Evolutionary conservation across 1,140 invertebrate genomes (phyloP).

Genomic region (Amphibalanus amphitrite): DNA sequence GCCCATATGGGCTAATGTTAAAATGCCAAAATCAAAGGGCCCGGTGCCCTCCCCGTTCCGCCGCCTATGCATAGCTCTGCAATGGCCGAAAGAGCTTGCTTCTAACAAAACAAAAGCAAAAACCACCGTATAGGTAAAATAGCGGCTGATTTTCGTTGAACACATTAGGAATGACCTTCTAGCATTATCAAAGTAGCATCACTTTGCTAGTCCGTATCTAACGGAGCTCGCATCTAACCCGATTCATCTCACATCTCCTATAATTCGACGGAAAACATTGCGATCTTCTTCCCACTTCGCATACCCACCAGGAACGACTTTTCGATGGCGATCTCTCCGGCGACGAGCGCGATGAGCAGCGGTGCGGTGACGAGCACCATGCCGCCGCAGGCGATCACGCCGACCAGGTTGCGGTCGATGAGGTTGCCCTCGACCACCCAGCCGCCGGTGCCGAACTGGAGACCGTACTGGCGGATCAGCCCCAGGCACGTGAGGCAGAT

Average conservation of each 20-base stretch:
- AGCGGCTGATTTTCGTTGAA: too few relatives aligned
- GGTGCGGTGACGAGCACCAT: conserved; percentile 14
- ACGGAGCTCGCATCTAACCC: neutral
- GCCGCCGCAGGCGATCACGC: conserved; percentile 14
- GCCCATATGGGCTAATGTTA: too few relatives aligned
- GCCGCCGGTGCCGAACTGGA: neutral
- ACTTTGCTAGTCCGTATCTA: neutral
- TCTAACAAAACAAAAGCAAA: too few relatives aligned
- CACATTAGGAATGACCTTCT: too few relatives aligned
- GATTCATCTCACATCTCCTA: neutral
- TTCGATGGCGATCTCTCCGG: conserved; percentile 13
- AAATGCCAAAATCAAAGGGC: too few relatives aligned
- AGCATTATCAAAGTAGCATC: too few relatives aligned
- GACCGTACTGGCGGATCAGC: neutral
- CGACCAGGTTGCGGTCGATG: conserved; percentile 11
- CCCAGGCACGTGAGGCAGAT: conserved; percentile 14
- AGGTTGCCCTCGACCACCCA: conserved; percentile 1
- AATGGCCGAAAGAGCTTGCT: too few relatives aligned
- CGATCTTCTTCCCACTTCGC: too few relatives aligned
- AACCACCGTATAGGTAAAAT: too few relatives aligned
- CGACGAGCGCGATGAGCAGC: conserved; percentile 11
- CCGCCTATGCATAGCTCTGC: too few relatives aligned
- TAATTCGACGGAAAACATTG: too few relatives aligned
- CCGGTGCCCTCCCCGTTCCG: too few relatives aligned
- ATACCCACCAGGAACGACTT: conserved; percentile 14